Evolutionary conservation across 2,113 vertebrate species (phyloP).

Genomic region (Bothrops jararaca): DNA sequence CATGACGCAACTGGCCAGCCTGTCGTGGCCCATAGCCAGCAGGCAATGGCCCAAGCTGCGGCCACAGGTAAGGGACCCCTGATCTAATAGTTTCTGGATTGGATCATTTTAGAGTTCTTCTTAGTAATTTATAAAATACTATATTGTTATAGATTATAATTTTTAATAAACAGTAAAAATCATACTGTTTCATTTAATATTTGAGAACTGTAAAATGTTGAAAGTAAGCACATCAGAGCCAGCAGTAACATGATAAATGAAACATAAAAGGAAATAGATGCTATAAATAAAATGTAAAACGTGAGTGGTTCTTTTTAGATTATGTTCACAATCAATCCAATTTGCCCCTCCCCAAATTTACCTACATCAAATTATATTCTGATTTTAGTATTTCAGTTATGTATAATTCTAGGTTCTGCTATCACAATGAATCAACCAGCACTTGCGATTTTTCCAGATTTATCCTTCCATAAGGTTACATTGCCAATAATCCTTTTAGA

Average conservation of each 20-base stretch:
- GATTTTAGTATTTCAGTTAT: neutral
- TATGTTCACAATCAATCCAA: neutral
- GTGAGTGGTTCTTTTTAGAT: neutral
- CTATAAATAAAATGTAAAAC: neutral
- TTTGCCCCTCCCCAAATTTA: neutral
- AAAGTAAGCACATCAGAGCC: neutral
- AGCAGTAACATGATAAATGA: neutral
- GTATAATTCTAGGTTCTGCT: neutral
- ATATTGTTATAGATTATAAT: neutral
- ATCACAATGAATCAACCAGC: neutral
- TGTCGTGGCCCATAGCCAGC: too few species aligned
- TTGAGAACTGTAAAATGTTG: neutral
- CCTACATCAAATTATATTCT: neutral
- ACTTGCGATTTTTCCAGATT: neutral
- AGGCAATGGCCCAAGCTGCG: too few species aligned
- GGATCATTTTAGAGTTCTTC: neutral
- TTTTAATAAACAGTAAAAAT: neutral
- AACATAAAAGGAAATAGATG: neutral
- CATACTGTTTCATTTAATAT: neutral
- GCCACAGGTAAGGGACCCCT: neutral
- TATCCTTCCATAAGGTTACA: neutral
- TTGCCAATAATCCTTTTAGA: neutral
- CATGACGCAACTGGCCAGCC: too few species aligned
- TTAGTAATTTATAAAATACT: neutral
- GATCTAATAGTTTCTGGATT: neutral